Evolutionary conservation across 1,140 invertebrate genomes (phyloP), one percentile per base, ranked within the genome.

Genomic region (Brachionus rubens): DNA sequence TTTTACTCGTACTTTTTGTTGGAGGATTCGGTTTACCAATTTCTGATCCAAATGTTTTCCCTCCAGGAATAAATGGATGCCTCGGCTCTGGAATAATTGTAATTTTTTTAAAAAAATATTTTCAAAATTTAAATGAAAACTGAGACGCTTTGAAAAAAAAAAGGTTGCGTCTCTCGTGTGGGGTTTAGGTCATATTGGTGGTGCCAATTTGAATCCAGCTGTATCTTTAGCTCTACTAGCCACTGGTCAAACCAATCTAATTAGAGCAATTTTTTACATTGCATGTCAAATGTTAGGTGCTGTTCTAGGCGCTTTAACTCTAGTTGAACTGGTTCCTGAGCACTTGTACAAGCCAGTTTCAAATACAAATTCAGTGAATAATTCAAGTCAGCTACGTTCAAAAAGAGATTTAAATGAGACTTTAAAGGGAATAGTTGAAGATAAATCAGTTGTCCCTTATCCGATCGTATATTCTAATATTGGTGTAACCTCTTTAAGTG

Each of bases 181-280:
- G 82, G 79, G 77, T 24, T 85, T 94, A 50, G 91, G 91, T 19
- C 91, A 93, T 78, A 86, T 94, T 3, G 92, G 91, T 72, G 93
- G 93, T 36, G 91, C 91, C 59, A 92, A 94, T 82, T 90, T 95
- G 72, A 94, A 94, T 82, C 92, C 92, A 0, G 92, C 92, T 0
- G 91, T 95, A 0, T 92, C 91, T 0, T 52, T 89, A 7, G 92
- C 91, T 9, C 87, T 93, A 76, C 83, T 94, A 16, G 76, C 80
- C 2, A 81, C 82, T 3, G 75, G 82, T n/a, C 79, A 82, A 33
- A 68, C 21, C 78, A 54, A 59, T 47, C 80, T 92, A 3, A 80
- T 92, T 1, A 89, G 89, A 82, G 87, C 88, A 0, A 41, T 89
- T 7, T 88, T 90, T 77, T 94, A 92, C 82, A 87, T 92, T n/a